Evolutionary conservation across 2,113 vertebrate genomes (phyloP).

Genomic region (Lanius ludovicianus): DNA sequence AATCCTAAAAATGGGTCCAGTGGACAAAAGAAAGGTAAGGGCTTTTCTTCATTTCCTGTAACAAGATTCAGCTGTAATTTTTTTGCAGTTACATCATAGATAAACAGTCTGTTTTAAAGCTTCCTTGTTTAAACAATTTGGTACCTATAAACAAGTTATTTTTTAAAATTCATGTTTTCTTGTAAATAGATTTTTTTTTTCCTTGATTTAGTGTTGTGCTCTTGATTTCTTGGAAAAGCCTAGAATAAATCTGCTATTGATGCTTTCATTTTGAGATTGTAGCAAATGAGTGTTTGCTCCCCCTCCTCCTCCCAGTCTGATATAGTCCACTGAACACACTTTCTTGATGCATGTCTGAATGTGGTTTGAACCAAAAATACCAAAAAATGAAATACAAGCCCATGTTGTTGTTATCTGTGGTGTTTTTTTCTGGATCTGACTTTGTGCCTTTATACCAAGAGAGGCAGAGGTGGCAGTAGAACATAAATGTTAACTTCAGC

Average conservation of each 20-base stretch:
- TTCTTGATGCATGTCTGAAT: not conserved
- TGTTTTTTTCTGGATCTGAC: not conserved
- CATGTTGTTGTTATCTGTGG: not conserved
- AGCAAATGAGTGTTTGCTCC: not conserved
- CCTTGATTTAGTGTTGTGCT: not conserved
- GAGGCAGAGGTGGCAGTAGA: not conserved
- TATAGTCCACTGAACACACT: not conserved
- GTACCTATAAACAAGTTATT: not conserved
- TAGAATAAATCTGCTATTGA: not conserved
- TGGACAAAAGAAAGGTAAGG: slow-evolving; percentile 97
- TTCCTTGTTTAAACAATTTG: not conserved
- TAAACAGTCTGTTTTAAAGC: not conserved
- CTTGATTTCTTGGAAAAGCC: not conserved
- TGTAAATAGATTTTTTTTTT: not conserved
- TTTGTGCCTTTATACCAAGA: not conserved
- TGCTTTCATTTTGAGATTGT: not conserved
- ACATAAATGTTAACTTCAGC: not conserved
- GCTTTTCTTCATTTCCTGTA: not conserved
- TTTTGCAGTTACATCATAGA: not conserved
- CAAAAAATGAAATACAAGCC: not conserved
- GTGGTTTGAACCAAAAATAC: not conserved
- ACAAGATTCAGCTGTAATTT: not conserved
- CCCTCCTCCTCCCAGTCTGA: not conserved
- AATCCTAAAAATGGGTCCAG: slow-evolving; percentile 99
- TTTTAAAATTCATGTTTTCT: not conserved